phyloP scores from a whole-genome alignment of 2,113 vertebrate species.

The Istiophorus platypterus region DNA sequence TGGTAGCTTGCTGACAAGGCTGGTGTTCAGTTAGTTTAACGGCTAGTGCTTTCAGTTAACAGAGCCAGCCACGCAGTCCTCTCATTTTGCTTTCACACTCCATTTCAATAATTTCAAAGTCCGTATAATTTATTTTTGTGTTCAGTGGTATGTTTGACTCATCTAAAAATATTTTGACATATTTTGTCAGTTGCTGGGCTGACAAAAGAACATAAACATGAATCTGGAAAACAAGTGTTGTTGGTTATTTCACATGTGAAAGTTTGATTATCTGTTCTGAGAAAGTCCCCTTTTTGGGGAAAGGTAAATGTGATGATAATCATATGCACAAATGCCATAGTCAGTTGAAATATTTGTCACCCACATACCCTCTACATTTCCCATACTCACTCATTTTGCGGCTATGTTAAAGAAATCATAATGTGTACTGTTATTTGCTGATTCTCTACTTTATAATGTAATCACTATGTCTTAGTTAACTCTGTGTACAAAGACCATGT shows the following conservation, averaged over 20 bases:
- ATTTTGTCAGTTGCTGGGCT: constrained; percentile 32
- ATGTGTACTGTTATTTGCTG: constrained; percentile 75
- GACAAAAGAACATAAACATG: not conserved
- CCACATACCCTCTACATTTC: constrained; percentile 56
- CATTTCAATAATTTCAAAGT: not conserved
- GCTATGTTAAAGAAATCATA: constrained; percentile 72
- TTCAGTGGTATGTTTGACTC: constrained; percentile 10
- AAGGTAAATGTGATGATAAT: constrained; percentile 49
- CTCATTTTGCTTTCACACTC: not conserved
- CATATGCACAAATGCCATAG: constrained; percentile 46
- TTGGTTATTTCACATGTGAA: constrained; percentile 48
- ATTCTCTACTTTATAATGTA: constrained; percentile 77
- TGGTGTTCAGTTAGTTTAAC: too few relatives aligned
- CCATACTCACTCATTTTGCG: constrained; percentile 58
- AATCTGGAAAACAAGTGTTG: constrained; percentile 16
- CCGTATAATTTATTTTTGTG: not conserved
- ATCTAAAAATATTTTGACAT: not conserved
- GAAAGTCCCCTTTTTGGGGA: constrained; percentile 21
- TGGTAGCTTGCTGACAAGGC: too few relatives aligned
- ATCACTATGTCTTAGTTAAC: constrained; percentile 80
- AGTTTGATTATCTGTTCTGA: constrained; percentile 26
- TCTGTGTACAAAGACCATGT: constrained; percentile 80
- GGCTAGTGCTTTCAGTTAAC: not conserved
- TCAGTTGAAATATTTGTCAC: constrained; percentile 56
- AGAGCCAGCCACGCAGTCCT: not conserved